Evolutionary conservation across 2,888 invertebrate genomes (phyloP).

Genomic region (Drosophila dives): DNA sequence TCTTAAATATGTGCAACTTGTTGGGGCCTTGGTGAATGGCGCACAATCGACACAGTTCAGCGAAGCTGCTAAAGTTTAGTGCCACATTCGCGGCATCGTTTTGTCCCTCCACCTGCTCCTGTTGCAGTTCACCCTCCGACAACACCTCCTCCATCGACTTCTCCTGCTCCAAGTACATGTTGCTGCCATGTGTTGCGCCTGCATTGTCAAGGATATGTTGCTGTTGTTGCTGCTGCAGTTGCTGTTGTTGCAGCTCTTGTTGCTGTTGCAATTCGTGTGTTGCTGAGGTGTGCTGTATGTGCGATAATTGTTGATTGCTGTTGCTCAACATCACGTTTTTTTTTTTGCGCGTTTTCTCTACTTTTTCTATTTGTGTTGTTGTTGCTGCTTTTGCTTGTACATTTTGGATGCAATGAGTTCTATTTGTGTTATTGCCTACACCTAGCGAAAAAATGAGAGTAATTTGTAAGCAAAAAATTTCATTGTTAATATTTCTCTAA

Average conservation of each 20-base stretch:
- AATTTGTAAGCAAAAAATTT: neutral
- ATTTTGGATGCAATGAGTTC: conserved; percentile 27
- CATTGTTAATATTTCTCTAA: no score
- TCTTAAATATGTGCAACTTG: conserved; percentile 89
- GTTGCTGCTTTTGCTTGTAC: conserved; percentile 5
- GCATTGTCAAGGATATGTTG: conserved; percentile 22
- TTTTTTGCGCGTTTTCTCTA: conserved; percentile 37
- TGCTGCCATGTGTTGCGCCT: conserved; percentile 61
- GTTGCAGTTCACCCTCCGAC: conserved; percentile 81
- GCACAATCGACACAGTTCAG: conserved; percentile 90
- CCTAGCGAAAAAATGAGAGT: neutral
- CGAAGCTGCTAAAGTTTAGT: conserved; percentile 89
- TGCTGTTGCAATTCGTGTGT: conserved; percentile 52
- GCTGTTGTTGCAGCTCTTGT: conserved; percentile 74
- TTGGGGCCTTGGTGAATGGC: conserved; percentile 89
- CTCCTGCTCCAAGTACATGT: conserved; percentile 44
- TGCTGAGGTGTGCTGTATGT: conserved; percentile 50
- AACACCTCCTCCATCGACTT: conserved; percentile 83
- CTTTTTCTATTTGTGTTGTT: neutral
- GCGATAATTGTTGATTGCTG: conserved; percentile 59
- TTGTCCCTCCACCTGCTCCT: neutral
- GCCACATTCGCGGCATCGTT: conserved; percentile 82
- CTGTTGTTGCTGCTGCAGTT: conserved; percentile 45
- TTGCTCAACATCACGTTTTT: conserved; percentile 80
- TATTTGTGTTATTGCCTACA: conserved; percentile 2